Evolutionary conservation across 2,797 vertebrate species (phyloP).

Genomic region (Pterois miles): DNA sequence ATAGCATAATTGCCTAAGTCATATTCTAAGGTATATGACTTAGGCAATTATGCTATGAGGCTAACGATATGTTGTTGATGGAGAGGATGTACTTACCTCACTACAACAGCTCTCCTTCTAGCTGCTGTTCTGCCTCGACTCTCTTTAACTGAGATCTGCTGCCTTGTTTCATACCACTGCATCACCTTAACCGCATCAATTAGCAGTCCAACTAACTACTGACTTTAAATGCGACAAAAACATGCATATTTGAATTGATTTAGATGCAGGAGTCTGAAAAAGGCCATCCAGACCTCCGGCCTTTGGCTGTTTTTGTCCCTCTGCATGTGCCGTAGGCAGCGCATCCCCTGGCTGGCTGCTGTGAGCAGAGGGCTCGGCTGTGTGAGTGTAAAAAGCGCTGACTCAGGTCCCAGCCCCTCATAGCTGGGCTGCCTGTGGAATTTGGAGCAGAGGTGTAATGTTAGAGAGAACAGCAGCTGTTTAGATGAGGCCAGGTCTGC

Average conservation of each 20-base stretch:
- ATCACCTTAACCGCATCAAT: not conserved
- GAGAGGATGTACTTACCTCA: not conserved
- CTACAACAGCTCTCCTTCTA: not conserved
- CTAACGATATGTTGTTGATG: slow-evolving; percentile 29
- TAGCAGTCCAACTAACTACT: not conserved
- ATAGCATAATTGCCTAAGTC: no score
- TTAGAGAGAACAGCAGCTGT: slow-evolving; percentile 77
- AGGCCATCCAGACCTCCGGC: not conserved
- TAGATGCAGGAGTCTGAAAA: not conserved
- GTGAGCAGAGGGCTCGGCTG: slow-evolving; percentile 62
- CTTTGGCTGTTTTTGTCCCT: slow-evolving; percentile 50
- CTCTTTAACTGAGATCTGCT: not conserved
- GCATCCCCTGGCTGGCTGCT: slow-evolving; percentile 58
- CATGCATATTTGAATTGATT: not conserved
- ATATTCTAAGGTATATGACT: no score
- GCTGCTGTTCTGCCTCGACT: not conserved
- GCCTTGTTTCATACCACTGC: not conserved
- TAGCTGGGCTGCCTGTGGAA: slow-evolving; percentile 74
- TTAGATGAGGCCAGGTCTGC: slow-evolving; percentile 64
- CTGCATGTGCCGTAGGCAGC: slow-evolving; percentile 46
- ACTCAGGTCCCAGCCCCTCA: slow-evolving; percentile 78
- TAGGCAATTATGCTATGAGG: no score
- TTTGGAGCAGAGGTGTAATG: slow-evolving; percentile 78
- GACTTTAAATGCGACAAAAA: not conserved
- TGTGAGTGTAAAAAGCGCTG: slow-evolving; percentile 72